A percentile compares a stretch with the other conserved stretches of the same genome.
Conservation (phyloP, 2,113 vertebrate genomes). For the Gnathonemus longibarbis region DNA sequence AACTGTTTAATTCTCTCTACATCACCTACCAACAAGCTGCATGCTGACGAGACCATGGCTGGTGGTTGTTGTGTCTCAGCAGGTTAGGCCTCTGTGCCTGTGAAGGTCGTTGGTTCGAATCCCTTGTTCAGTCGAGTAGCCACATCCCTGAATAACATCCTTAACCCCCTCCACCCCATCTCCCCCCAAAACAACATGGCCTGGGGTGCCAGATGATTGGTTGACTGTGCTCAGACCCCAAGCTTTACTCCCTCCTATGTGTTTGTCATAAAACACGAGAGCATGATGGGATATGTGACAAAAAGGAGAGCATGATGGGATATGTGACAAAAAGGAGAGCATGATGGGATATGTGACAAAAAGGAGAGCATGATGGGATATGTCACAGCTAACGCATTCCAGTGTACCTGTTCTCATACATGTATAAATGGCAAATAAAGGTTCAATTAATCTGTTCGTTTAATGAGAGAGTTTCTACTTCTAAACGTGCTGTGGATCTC, state of each 20-base stretch:
- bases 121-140: background rate
- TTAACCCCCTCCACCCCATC: background rate
- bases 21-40: background rate
- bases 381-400: background rate
- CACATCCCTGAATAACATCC: background rate
- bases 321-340: background rate
- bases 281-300: too few species aligned
- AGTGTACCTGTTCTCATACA: background rate
- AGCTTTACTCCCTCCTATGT: background rate
- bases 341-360: background rate
- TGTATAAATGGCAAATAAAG: background rate
- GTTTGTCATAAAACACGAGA: background rate
- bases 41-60: background rate
- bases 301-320: background rate
- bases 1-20: background rate
- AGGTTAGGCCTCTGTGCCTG: background rate
- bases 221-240: background rate
- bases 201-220: background rate
- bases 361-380: background rate
- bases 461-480: background rate
- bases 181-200: background rate
- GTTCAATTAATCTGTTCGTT: background rate
- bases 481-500: conserved; percentile 24
- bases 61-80: too few species aligned
- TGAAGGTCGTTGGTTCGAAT: background rate